Base-by-base conservation (phyloP, 2,888 invertebrate species). In the Endomychus coccineus region DNA sequence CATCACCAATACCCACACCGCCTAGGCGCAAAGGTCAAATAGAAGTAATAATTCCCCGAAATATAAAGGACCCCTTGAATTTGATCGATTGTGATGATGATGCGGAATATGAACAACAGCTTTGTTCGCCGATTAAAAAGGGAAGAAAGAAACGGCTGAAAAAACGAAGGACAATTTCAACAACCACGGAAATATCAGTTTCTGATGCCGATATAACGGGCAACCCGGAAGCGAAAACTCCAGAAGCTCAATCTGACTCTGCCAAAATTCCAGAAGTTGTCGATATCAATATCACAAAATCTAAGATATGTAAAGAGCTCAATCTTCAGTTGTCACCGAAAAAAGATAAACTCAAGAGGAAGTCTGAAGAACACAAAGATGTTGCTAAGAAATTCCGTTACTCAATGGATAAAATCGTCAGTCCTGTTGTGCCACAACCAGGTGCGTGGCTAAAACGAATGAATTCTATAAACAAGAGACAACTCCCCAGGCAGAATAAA, bases 41-140 rank as follows among this genome's bases (percentile, higher is more conserved):
- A 46, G 89, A 91, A 69, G 90, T 66, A 3, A 83, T 90, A 40
- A 91, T 92, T 59, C 95, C 94, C 31, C 86, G 86, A 17, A 91
- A 95, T 61, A 88, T 91, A 31, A 76, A 82, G 54, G 95, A 96
- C 69, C 95, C 95, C 1, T 67, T 96, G 32, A 91, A 92, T 67
- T 70, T 96, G 38, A 75, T 83, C 58, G 80, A 82, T 55, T 82
- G 82, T 19, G 73, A 83, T 25, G 85, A 86, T 56, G 81, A 84
- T 52, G 83, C 79, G 23, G 86, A 87, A 55, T 86, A 86, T 62
- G 86, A 86, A 55, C 83, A 85, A 51, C 78, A 83, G 49, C 66
- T 87, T 3, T 80, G 80, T 58, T 84, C 78, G 2, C 84, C 75
- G 35, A 71, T 74, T 55, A 79, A 80, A 50, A 78, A 61, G 45